Evolutionary conservation across 2,888 invertebrate genomes (phyloP), one percentile per base, ranked within the genome.

Genomic region (Chrysina gloriosa): DNA sequence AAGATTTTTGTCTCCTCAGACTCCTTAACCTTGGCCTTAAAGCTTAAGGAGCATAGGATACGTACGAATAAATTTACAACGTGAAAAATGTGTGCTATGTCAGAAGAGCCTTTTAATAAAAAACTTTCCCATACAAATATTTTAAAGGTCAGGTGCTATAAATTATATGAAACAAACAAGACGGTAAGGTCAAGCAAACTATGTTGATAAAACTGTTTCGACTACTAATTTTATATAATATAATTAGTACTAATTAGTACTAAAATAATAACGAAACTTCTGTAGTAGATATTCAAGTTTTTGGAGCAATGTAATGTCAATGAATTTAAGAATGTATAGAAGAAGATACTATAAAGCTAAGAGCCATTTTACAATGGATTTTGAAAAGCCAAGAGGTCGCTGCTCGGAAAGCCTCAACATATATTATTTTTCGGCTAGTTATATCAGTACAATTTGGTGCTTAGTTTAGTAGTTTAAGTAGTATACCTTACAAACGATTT

Each of bases 1-100:
- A n/a, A 16, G 16, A 39, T 39, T 39, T 14, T 36, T 36, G 5
- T 11, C 47, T 47, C 29, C 31, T 52, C 52, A 19, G 21, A 23
- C 48, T 48, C 25, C 11, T 52, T 52, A 52, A 52, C 52, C 52
- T 52, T 52, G 52, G 9, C 52, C 29, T 52, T 52, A 52, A 52
- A 31, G 19, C 7, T 52, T 31, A 19, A 31, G 19, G 2, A 52
- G 23, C 7, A 19, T 7, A n/a, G 48, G 11, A 19, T 14, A 31
- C 4, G 23, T 19, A 16, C 31, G 31, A 52, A 31, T 31, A 52
- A 52, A 52, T 52, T 19, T 31, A 31, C 52, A 31, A 31, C 14
- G 31, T 19, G 45, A 45, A 19, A 19, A 19, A 19, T 52, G 50
- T 29, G 2, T 29, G 42, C 16, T 42, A 29, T 52, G 2, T 52